Base-by-base conservation (phyloP, 2,888 invertebrate genomes). In the Xiphydria camelus region DNA sequence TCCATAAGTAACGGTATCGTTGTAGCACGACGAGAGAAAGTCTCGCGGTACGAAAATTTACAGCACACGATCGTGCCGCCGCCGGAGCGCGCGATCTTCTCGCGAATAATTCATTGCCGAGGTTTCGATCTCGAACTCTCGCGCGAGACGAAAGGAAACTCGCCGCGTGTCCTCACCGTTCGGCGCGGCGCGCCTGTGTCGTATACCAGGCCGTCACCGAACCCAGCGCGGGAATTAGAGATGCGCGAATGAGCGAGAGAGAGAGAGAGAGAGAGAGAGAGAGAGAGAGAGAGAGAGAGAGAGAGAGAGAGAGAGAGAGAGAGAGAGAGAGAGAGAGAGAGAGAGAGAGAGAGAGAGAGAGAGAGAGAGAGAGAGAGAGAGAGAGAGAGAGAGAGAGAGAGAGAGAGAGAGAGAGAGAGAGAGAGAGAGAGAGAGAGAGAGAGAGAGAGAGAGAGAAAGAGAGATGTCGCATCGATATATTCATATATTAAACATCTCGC, bases 241-340 rank as follows among this genome's bases (percentile, higher is more conserved):
- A n/a, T n/a, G n/a, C n/a, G n/a, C 12, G 29, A 29, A 15, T 29
- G 15, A 29, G 40, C 47, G 23, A 21, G 35, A 37, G 31, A 37
- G 33, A 18, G 33, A 21, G 22, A 26, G 41, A 20, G 33, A 42
- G 32, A 22, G 41, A 17, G 15, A 48, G 46, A 51, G 12, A 37
- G 15, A n/a, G 35, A 15, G 14, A 17, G 3, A 34, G n/a, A 34
- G 18, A 4, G 25, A 23, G 35, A 12, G 25, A 26, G 18, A 31
- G 34, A 36, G 38, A 14, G 10, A 29, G n/a, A n/a, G n/a, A n/a
- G n/a, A n/a, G 15, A 4, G 29, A 2, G 29, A n/a, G 23, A 23
- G n/a, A n/a, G 23, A 23, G 23, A 23, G 2, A 23, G 23, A 2
- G 2, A 23, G 23, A 23, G 23, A 2, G 26, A 26, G 26, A 3